Base-by-base conservation (phyloP, 2,888 invertebrate genomes). In the Lasioglossum marginatum region DNA sequence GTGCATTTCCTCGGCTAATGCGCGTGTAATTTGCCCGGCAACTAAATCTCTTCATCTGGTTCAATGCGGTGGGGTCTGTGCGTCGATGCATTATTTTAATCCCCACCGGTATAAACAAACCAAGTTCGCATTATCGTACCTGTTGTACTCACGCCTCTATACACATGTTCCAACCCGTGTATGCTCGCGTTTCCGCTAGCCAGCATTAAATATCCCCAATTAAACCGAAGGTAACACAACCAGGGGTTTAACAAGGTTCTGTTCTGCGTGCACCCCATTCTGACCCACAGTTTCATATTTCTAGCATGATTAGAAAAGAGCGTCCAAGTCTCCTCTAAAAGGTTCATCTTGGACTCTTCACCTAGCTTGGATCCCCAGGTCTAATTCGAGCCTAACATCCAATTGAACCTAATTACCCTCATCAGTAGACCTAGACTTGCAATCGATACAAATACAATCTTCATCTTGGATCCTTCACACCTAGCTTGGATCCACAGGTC, bases 31-130 rank as follows among this genome's bases (percentile, higher is more conserved):
- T 92, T 88, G 87, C 88, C 83, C 83, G 79, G 74, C 85, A 82
- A 84, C 80, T 72, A 93, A 94, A 93, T 93, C 93, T 92, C 92
- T 92, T 93, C 93, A 92, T 92, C 92, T 92, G 91, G 89, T 89
- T 88, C 88, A 89, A 88, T 90, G 91, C 90, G 89, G 90, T 88
- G 23, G 87, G 82, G 87, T 87, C 88, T 86, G 88, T 89, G 90
- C 91, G 92, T 90, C 89, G 92, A 92, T 92, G 92, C 92, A 93
- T 94, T 93, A 93, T 93, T 94, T 93, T 93, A 94, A 94, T 94
- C 94, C 92, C 88, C 75, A 63, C 72, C 72, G 86, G 83, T 86
- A 87, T 89, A 89, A 90, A 87, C 89, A 80, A 80, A 85, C 81
- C 74, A 70, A 77, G 71, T 66, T 77, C 66, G 85, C 82, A 90